phyloP scores from a whole-genome alignment of 2,888 invertebrate species.

The Hyles lineata region DNA sequence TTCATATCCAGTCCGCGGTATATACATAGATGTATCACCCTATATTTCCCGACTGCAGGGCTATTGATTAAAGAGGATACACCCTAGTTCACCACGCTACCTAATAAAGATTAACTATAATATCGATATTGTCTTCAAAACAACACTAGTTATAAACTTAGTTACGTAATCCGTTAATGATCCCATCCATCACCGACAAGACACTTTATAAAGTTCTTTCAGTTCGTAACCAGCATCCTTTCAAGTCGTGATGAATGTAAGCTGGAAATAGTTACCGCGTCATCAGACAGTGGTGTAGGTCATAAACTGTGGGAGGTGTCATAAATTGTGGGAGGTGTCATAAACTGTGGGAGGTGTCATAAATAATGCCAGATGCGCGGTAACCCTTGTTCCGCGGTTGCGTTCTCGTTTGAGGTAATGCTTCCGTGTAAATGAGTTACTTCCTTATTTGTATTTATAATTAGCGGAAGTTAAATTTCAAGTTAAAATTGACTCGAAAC shows the following conservation, averaged over 20 bases:
- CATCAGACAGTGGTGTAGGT: constrained; percentile 25
- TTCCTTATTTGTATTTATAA: constrained; percentile 19
- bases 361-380: constrained; percentile 12
- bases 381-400: constrained; percentile 13
- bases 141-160: background rate
- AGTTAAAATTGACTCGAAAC: background rate
- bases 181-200: constrained; percentile 2
- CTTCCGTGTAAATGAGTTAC: constrained; percentile 10
- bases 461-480: background rate
- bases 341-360: constrained; percentile 27
- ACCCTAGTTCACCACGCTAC: too few relatives aligned
- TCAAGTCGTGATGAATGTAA: constrained; percentile 30
- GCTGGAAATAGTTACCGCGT: constrained; percentile 30
- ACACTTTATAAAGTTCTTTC: constrained; percentile 8
- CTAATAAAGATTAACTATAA: too few relatives aligned
- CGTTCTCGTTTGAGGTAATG: constrained; percentile 5
- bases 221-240: constrained; percentile 20
- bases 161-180: constrained; percentile 21
- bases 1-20: too few relatives aligned
- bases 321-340: constrained; percentile 12
- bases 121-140: background rate
- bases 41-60: too few relatives aligned
- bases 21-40: too few relatives aligned
- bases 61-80: too few relatives aligned
- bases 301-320: constrained; percentile 29